phyloP scores from a whole-genome alignment of 2,888 invertebrate genomes.

The Cepaea hortensis region DNA sequence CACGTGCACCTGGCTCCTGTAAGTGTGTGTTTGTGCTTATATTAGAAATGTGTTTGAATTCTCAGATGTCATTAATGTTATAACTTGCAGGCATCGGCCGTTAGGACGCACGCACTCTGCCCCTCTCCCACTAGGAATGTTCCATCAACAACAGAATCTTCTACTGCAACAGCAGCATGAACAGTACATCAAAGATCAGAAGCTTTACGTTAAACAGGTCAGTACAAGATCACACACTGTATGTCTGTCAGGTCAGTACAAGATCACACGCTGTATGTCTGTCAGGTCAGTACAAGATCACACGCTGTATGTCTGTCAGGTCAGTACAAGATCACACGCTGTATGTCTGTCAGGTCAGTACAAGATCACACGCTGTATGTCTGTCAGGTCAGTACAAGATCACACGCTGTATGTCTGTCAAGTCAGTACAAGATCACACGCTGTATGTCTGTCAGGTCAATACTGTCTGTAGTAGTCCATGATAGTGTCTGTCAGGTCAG shows the following conservation, averaged over 20 bases:
- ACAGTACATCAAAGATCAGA: conserved; percentile 79
- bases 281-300: not conserved
- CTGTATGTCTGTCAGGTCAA: conserved; percentile 72
- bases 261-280: not conserved
- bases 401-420: conserved; percentile 49
- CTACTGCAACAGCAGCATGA: conserved; percentile 74
- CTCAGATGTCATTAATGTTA: not conserved
- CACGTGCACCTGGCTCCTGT: not conserved
- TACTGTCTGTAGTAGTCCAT: not conserved
- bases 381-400: conserved; percentile 74
- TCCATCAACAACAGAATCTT: conserved; percentile 70
- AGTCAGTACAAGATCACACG: no score
- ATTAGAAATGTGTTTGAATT: no score
- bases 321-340: no score
- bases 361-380: no score
- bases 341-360: conserved; percentile 57
- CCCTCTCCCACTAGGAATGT: conserved; percentile 90
- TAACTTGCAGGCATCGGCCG: conserved; percentile 80
- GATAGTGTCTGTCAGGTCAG: not conserved
- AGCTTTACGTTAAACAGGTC: conserved; percentile 67
- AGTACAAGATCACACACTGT: not conserved
- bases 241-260: conserved; percentile 2
- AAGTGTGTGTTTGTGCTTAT: not conserved
- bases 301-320: not conserved
- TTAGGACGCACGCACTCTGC: conserved; percentile 96